Evolutionary conservation across 1,140 invertebrate species (phyloP).

Genomic region (Phymastichus coffea): DNA sequence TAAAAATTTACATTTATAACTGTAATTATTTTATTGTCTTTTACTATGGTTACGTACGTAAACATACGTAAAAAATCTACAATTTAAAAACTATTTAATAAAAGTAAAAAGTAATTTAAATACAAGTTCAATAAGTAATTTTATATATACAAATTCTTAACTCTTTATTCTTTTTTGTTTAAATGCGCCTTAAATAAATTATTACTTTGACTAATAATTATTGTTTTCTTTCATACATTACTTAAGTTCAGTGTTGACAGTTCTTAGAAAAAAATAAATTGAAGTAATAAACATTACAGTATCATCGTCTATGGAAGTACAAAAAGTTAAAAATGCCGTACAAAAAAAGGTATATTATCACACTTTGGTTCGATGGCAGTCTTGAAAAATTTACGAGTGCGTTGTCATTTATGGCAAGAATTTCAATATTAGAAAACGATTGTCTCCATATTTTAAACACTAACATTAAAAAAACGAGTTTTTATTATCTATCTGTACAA

Average conservation of each 20-base stretch:
- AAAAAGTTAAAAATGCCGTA: too few relatives aligned
- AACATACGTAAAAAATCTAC: constrained; percentile 25
- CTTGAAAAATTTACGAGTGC: too few relatives aligned
- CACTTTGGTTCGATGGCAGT: constrained; percentile 16
- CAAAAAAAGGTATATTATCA: too few relatives aligned
- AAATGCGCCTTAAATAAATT: too few relatives aligned
- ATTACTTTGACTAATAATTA: constrained; percentile 15
- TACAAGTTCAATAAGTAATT: constrained; percentile 30
- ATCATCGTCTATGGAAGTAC: too few relatives aligned
- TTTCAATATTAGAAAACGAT: neutral
- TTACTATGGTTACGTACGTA: constrained; percentile 27
- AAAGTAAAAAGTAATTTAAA: constrained; percentile 39
- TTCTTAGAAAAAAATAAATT: too few relatives aligned
- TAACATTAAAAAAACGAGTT: neutral
- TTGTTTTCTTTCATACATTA: neutral
- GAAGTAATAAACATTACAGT: too few relatives aligned
- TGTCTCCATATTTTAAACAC: neutral
- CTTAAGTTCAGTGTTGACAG: too few relatives aligned
- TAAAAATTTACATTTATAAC: too few relatives aligned
- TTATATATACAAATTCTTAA: constrained; percentile 38
- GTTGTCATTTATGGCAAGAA: constrained; percentile 9
- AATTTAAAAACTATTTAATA: constrained; percentile 20
- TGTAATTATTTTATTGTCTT: too few relatives aligned
- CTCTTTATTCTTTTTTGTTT: constrained; percentile 17
- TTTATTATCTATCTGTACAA: constrained; percentile 12